A percentile compares a stretch with the other conserved stretches of the same genome.
phyloP scores from a whole-genome alignment of 2,113 vertebrate species.

The Petroica traversi region DNA sequence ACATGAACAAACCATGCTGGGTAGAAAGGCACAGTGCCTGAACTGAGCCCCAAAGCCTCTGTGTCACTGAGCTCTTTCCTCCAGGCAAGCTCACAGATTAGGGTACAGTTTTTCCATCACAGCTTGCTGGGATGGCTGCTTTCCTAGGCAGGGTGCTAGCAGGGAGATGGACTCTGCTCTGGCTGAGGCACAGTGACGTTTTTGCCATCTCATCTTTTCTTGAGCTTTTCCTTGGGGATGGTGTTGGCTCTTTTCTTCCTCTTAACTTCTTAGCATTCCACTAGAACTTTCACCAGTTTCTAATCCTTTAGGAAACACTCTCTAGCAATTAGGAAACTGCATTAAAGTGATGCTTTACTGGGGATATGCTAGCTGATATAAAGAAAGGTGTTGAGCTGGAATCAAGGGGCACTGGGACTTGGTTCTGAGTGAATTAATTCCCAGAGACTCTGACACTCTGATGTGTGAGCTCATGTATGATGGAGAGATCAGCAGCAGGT shows the following conservation, averaged over 20 bases:
- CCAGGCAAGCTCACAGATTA: background rate
- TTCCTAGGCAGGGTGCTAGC: background rate
- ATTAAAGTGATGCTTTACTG: background rate
- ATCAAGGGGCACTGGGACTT: background rate
- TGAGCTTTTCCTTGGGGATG: background rate
- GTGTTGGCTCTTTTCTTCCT: background rate
- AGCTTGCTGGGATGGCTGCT: background rate
- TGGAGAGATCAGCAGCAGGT: background rate
- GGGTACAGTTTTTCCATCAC: background rate
- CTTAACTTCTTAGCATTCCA: background rate
- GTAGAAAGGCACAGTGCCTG: background rate
- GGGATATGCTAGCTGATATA: background rate
- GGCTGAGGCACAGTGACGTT: fast-evolving
- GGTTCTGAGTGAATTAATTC: background rate
- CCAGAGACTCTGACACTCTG: background rate
- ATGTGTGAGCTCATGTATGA: background rate
- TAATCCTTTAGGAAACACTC: background rate
- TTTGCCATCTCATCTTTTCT: background rate
- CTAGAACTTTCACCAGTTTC: background rate
- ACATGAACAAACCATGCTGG: fast-evolving
- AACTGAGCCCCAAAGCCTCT: fast-evolving
- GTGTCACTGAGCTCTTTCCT: background rate
- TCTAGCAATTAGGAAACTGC: background rate
- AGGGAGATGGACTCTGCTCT: background rate
- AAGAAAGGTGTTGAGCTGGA: background rate